phyloP scores from a whole-genome alignment of 2,113 vertebrate species.

The Pituophis catenifer region DNA sequence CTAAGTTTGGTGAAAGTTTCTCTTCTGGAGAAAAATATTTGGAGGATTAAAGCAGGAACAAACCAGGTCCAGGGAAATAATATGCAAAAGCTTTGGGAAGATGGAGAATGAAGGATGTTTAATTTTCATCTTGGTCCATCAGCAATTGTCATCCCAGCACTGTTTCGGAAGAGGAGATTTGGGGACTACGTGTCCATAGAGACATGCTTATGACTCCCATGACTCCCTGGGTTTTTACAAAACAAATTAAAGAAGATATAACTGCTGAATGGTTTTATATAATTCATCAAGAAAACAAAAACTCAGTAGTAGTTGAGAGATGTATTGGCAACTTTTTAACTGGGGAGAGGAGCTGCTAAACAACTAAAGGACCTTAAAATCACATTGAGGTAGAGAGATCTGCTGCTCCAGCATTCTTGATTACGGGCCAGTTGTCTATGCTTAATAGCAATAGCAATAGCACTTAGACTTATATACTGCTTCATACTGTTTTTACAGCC shows the following conservation, averaged over 20 bases:
- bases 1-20: neutral
- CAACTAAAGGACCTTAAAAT: neutral
- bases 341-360: neutral
- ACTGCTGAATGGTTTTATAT: neutral
- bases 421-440: neutral
- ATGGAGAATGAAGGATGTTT: neutral
- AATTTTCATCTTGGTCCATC: neutral
- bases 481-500: no score
- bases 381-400: neutral
- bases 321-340: neutral
- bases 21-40: neutral
- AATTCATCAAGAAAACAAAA: neutral
- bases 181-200: neutral
- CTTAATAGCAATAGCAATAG: no score
- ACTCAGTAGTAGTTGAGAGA: neutral
- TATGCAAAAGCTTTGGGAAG: neutral
- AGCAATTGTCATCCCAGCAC: neutral
- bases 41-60: neutral
- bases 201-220: neutral
- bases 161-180: neutral
- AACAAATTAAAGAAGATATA: neutral
- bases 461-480: no score
- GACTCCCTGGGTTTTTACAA: neutral
- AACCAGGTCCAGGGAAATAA: neutral
- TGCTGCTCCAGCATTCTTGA: neutral